Evolutionary conservation across 2,797 vertebrate genomes (phyloP).

Genomic region (Graptemys geographica): DNA sequence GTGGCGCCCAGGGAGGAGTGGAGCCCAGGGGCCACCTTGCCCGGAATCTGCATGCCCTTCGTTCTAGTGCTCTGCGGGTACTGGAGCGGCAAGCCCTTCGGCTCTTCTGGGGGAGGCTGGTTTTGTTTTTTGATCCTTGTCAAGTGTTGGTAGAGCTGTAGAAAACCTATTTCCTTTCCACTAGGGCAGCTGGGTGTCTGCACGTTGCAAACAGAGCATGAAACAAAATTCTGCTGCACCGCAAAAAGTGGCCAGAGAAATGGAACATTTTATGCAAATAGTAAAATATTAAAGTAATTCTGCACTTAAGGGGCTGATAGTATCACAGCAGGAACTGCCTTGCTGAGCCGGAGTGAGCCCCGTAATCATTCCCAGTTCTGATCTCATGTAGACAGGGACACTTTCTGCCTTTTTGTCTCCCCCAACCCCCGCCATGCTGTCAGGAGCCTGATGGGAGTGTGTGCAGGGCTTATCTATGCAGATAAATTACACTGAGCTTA

Average conservation of each 20-base stretch:
- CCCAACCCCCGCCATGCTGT: too few relatives aligned
- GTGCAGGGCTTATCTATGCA: neutral
- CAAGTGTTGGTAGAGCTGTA: neutral
- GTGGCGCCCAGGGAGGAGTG: neutral
- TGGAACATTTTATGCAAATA: neutral
- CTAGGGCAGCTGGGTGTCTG: neutral
- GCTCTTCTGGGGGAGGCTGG: fast-evolving
- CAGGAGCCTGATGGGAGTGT: too few relatives aligned
- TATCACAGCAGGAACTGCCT: neutral
- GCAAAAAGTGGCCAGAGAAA: neutral
- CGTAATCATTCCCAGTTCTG: too few relatives aligned
- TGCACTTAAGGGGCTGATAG: neutral
- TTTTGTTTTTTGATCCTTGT: fast-evolving
- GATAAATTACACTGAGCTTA: neutral
- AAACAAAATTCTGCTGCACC: neutral
- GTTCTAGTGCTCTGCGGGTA: neutral
- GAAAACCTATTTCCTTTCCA: neutral
- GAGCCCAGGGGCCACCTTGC: neutral
- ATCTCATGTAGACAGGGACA: neutral
- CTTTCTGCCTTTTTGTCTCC: too few relatives aligned
- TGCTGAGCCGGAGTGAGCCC: neutral
- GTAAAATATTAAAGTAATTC: neutral
- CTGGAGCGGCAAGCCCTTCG: neutral
- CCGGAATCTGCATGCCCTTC: neutral
- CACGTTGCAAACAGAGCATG: fast-evolving